These are phyloP conservation scores for Anadara kagoshimensis DNA, from an alignment of 1,140 invertebrate species.

Conservation along the genomic window DNA sequence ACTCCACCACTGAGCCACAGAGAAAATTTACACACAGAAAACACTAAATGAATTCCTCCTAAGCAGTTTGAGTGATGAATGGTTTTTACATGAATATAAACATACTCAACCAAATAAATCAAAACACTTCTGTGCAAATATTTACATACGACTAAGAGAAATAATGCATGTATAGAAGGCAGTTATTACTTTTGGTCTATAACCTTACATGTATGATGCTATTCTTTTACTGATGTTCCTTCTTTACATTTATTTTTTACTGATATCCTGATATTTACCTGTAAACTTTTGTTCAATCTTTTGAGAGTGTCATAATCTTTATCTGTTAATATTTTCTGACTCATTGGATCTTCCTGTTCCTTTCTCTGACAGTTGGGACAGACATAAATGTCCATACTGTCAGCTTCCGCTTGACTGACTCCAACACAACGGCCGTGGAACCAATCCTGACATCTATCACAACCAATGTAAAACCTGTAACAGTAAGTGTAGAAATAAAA, in stretches of 20 bases:
- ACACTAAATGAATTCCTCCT: too few species aligned
- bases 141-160: too few species aligned
- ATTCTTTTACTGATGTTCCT: neutral
- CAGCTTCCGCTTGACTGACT: slow-evolving; percentile 93
- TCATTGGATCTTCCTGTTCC: slow-evolving; percentile 72
- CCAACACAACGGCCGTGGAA: slow-evolving; percentile 98
- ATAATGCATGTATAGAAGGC: too few species aligned
- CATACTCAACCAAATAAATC: too few species aligned
- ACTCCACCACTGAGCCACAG: too few species aligned
- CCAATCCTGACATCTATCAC: slow-evolving; percentile 99
- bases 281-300: slow-evolving; percentile 91
- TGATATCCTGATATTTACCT: slow-evolving; percentile 77
- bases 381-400: slow-evolving; percentile 95
- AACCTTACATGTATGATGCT: neutral
- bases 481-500: neutral
- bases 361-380: slow-evolving; percentile 95
- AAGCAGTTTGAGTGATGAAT: too few species aligned
- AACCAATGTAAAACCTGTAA: slow-evolving; percentile 96
- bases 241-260: neutral
- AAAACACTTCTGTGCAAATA: too few species aligned
- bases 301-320: slow-evolving; percentile 90
- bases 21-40: too few species aligned
- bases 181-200: neutral
- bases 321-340: slow-evolving; percentile 83
- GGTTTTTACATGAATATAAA: too few species aligned